Evolutionary conservation across 1,140 invertebrate genomes (phyloP).

Genomic region (Diplogasteroides magnus): DNA sequence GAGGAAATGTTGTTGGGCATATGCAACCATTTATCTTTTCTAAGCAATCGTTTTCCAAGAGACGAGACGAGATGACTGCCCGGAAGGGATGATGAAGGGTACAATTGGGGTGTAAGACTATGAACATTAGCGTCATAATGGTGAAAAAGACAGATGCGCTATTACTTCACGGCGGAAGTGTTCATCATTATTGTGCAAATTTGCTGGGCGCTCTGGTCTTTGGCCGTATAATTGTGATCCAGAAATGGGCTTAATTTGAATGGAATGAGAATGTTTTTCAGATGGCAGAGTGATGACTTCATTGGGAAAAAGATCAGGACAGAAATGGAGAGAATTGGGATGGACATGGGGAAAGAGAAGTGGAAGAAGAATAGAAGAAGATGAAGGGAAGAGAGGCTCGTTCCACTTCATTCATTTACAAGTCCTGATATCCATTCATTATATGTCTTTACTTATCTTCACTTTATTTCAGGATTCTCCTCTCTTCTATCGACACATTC

Average conservation of each 20-base stretch:
- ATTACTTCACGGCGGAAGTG: too few relatives aligned
- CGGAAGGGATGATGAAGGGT: not conserved
- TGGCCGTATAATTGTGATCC: not conserved
- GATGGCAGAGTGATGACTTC: not conserved
- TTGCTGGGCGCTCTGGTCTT: not conserved
- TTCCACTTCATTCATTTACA: not conserved
- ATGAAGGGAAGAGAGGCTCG: not conserved
- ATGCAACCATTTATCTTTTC: constrained; percentile 84
- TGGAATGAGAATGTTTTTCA: not conserved
- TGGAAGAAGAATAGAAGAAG: not conserved
- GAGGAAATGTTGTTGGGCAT: constrained; percentile 74
- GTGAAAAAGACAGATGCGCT: too few relatives aligned
- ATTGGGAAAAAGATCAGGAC: not conserved
- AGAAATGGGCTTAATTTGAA: not conserved
- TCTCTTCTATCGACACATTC: not conserved
- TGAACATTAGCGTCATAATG: too few relatives aligned
- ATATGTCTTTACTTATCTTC: not conserved
- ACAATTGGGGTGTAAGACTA: too few relatives aligned
- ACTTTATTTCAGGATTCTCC: not conserved
- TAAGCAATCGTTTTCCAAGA: constrained; percentile 75
- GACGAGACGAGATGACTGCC: constrained; percentile 25
- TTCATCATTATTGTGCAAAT: not conserved
- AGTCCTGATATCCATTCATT: not conserved
- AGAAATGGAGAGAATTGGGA: not conserved
- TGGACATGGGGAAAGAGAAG: not conserved